Evolutionary conservation across 2,797 vertebrate species (phyloP), one percentile per base, ranked within the genome.

Genomic region (Picus viridis): DNA sequence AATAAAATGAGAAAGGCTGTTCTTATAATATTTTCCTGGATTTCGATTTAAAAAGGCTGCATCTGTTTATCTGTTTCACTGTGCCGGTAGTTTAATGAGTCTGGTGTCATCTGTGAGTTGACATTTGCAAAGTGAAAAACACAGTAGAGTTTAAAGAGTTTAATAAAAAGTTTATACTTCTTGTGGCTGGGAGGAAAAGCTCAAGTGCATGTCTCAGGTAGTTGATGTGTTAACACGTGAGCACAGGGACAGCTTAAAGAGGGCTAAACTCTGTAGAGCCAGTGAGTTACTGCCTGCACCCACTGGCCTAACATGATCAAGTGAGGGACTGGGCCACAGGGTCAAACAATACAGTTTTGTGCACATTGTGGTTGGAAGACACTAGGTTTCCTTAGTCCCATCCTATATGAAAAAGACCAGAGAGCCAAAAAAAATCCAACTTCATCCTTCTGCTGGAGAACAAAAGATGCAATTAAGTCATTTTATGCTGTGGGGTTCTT

Each of bases 131-230:
- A 70, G 58, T n/a, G 53, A 63, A 67, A 82, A 89, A 27, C 56
- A 72, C n/a, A 77, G 10, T 54, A 68, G 10, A 26, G 10, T 63
- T 26, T 47, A 67, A 63, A 68, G 10, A 26, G 10, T 63, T 26
- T 47, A 67, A 63, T 74, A 59, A 74, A 77, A 57, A 0, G 0
- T 58, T 68, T 69, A 34, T 43, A 39, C 4, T 83, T 65, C n/a
- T 67, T 49, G 10, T 34, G 63, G 7, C 39, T 63, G 34, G 53
- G n/a, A 76, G 19, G 34, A 86, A 88, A 82, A 82, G 53, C 39
- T 85, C 16, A n/a, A n/a, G 15, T 12, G 27, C 1, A 0, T 13
- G 2, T 49, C 57, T 84, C 0, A 2, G 16, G 8, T 32, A 63
- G 34, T 11, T 78, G 24, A 18, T 86, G 14, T 18, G 76, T 45